Base-by-base conservation (phyloP, 2,888 invertebrate genomes). In the Cylindroiulus punctatus region DNA sequence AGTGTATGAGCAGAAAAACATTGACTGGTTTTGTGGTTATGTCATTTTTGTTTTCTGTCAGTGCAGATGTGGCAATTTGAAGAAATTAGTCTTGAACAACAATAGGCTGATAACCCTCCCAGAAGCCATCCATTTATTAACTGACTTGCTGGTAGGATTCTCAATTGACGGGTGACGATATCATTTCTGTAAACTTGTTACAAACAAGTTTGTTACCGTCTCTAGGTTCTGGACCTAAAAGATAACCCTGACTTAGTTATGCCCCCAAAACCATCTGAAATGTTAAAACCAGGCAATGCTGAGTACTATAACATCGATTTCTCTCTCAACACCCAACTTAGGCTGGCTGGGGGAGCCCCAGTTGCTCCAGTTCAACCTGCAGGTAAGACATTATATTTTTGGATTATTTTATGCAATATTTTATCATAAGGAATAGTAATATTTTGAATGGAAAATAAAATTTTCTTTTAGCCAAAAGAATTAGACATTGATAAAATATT, bases 221-320 rank as follows among this genome's bases (percentile, higher is more conserved):
- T 17, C 14, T 22, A 91, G 91, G 94, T 95, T 88, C 92, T 99
- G 84, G 98, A 98, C 92, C 92, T 98, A 84, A 94, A 96, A 87
- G 96, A 97, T 89, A 99, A 99, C 93, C 96, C 92, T 47, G 98
- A 98, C 89, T 92, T 99, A 88, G 95, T 98, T 87, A 98, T 99
- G 97, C 99, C 99, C 0, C 97, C 97, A 3, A 98, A 98, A 91
- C 99, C 99, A 0, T 95, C 97, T 90, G 92, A 94, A 42, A 93
- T 95, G 89, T 93, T 94, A 88, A 95, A 96, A 1, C 93, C 96
- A 76, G 97, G 96, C 0, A 91, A 97, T 84, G 96, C 96, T 90
- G 92, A 92, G 87, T 99, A 96, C 92, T 99, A 99, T 91, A 99
- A 99, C 90, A 98, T 99, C 87, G 99, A 99, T 92, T 99, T 99